These are phyloP conservation scores for Setophaga coronata DNA, from an alignment of 2,113 vertebrate species.

Conservation along the genomic window DNA sequence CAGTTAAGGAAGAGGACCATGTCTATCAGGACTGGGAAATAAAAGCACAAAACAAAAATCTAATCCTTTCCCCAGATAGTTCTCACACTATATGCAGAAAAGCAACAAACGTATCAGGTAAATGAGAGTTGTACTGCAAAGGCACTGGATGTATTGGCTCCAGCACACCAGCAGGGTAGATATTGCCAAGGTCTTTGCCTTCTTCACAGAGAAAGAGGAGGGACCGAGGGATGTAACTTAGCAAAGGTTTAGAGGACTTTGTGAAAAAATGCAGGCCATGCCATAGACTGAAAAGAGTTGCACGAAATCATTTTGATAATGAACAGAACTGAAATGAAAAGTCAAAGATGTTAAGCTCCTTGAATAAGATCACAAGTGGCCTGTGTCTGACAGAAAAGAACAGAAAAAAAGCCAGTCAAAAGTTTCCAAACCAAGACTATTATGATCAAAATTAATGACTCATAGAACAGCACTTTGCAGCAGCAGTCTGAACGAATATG, in stretches of 20 bases:
- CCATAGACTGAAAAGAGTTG: background rate
- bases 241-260: background rate
- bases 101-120: background rate
- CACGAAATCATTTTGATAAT: background rate
- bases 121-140: background rate
- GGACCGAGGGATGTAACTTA: background rate
- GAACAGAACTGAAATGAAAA: background rate
- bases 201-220: background rate
- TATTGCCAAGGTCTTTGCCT: background rate
- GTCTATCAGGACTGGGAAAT: background rate
- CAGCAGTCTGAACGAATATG: background rate
- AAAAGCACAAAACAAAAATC: background rate
- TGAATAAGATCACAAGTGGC: background rate
- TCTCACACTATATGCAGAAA: background rate
- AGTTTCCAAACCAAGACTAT: background rate
- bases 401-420: background rate
- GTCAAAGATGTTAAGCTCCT: background rate
- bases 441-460: slow-evolving; percentile 16
- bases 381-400: background rate
- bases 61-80: background rate
- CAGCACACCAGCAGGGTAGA: background rate
- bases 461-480: background rate
- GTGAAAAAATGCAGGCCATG: background rate
- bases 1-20: background rate
- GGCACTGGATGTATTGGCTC: background rate